These are phyloP conservation scores for Trichechus manatus DNA, from an alignment of 2,113 vertebrate species.

Conservation along the genomic window DNA sequence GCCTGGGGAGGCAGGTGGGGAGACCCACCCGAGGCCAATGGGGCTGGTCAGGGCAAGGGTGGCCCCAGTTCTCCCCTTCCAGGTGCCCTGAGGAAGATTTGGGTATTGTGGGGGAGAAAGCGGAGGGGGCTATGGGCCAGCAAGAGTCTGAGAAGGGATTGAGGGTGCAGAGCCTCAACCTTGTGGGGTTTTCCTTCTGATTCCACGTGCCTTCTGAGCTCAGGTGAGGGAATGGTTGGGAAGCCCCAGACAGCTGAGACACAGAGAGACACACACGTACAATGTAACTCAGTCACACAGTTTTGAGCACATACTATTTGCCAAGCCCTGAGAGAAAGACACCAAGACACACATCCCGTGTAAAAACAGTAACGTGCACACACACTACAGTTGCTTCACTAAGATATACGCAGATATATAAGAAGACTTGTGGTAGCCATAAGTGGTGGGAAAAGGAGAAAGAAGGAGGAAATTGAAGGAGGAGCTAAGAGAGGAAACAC, in stretches of 20 bases:
- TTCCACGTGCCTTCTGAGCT: neutral
- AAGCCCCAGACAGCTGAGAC: neutral
- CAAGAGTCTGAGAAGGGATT: neutral
- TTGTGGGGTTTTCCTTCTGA: neutral
- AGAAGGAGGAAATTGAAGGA: neutral
- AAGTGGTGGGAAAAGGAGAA: neutral
- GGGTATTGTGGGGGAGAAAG: neutral
- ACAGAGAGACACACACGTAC: neutral
- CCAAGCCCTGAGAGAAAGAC: constrained; percentile 6
- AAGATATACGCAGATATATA: neutral
- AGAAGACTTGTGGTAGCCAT: neutral
- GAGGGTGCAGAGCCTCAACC: neutral
- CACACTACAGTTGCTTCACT: neutral
- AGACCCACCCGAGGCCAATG: neutral
- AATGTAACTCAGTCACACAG: neutral
- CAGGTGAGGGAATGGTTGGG: neutral
- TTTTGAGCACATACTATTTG: neutral
- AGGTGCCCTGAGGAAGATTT: neutral
- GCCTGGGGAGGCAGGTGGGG: neutral
- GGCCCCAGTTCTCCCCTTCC: neutral
- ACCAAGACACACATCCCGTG: neutral
- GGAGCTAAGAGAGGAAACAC: neutral
- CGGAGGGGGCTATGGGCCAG: neutral
- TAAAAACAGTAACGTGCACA: neutral
- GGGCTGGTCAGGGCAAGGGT: neutral